Percentiles rank a stretch among this genome's conserved stretches.
phyloP scores from a whole-genome alignment of 2,888 invertebrate genomes.

The Stegophylla sp. region DNA sequence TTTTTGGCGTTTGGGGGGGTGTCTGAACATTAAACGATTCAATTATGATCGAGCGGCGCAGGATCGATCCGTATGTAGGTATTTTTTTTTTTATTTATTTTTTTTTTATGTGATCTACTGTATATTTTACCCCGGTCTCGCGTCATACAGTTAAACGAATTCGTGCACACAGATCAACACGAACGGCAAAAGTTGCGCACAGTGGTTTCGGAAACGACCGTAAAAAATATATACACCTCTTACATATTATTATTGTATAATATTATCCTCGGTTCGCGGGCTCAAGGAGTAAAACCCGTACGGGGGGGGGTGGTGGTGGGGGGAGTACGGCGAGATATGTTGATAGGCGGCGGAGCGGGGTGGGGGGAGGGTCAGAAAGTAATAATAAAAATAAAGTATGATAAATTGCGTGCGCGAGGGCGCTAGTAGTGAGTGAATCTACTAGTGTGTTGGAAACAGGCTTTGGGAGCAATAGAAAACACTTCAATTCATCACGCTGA shows the following conservation, averaged over 20 bases:
- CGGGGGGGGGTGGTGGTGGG: too few relatives aligned
- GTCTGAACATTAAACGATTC: too few relatives aligned
- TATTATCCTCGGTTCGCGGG: background rate
- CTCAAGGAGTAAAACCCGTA: background rate
- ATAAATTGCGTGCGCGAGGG: constrained; percentile 41
- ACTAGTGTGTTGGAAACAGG: constrained; percentile 56
- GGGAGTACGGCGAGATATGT: too few relatives aligned
- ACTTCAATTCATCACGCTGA: constrained; percentile 58
- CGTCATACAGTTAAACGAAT: background rate
- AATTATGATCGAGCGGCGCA: too few relatives aligned
- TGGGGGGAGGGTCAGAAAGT: constrained; percentile 48
- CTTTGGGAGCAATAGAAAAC: constrained; percentile 54
- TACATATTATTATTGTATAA: too few relatives aligned
- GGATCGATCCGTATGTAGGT: too few relatives aligned
- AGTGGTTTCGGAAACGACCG: constrained; percentile 1
- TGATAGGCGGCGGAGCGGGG: background rate
- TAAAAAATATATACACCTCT: background rate
- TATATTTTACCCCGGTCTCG: too few relatives aligned
- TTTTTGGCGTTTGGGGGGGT: too few relatives aligned
- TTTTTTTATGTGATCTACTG: too few relatives aligned
- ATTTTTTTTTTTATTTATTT: too few relatives aligned
- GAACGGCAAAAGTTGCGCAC: background rate
- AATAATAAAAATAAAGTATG: constrained; percentile 59
- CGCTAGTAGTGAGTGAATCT: constrained; percentile 47
- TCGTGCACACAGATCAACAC: background rate